phyloP scores from a whole-genome alignment of 2,888 invertebrate genomes.

The Sminthurides aquaticus region DNA sequence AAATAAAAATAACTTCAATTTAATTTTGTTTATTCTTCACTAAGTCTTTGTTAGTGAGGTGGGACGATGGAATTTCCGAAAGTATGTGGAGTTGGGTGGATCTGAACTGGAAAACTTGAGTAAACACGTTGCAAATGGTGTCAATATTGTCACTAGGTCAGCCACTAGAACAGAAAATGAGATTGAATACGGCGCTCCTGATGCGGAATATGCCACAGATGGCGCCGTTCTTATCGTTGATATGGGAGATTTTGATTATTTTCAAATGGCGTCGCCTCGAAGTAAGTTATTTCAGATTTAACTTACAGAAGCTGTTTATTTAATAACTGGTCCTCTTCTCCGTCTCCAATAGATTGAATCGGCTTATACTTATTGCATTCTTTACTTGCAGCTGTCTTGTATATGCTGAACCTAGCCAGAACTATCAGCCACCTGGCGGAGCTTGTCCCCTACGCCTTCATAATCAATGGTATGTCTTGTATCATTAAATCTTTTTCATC shows the following conservation, averaged over 20 bases:
- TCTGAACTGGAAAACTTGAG: not conserved
- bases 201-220: not conserved
- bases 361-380: no score
- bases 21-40: no score
- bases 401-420: not conserved
- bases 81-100: not conserved
- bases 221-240: slow-evolving; percentile 6
- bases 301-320: not conserved
- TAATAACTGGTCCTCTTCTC: not conserved
- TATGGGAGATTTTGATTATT: slow-evolving; percentile 1
- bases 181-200: not conserved
- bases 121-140: not conserved
- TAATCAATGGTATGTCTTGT: not conserved
- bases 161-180: not conserved
- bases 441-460: not conserved
- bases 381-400: not conserved
- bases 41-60: not conserved
- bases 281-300: slow-evolving; percentile 2
- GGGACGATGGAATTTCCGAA: not conserved
- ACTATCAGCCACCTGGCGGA: not conserved
- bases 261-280: not conserved
- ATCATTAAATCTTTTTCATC: not conserved
- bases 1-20: no score
- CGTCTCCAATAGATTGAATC: not conserved
- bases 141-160: not conserved